Evolutionary conservation across 2,888 invertebrate species (phyloP).

Genomic region (Campoplex nolae): DNA sequence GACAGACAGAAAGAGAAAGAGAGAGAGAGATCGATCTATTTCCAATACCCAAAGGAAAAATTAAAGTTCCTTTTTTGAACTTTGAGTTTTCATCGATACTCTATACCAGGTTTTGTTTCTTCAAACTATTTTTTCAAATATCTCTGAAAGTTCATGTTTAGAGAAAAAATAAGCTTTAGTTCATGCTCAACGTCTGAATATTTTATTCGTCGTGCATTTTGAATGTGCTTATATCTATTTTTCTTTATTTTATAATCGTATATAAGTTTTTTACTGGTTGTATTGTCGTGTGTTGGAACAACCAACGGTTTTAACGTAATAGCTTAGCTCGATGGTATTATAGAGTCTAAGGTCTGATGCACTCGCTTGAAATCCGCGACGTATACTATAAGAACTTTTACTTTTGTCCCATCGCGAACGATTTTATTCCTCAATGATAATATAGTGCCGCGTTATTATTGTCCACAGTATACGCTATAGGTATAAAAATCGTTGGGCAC

Average conservation of each 20-base stretch:
- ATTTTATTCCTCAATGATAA: slow-evolving; percentile 29
- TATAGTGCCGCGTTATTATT: slow-evolving; percentile 34
- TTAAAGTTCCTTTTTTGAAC: too few relatives aligned
- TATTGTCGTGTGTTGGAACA: slow-evolving; percentile 15
- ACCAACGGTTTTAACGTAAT: slow-evolving; percentile 1
- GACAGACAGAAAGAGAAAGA: too few relatives aligned
- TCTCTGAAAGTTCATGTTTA: background rate
- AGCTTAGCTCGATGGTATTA: background rate
- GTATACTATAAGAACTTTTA: slow-evolving; percentile 2
- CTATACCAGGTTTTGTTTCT: background rate
- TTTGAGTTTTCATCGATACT: background rate
- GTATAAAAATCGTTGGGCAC: background rate
- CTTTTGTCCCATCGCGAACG: background rate
- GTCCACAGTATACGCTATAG: slow-evolving; percentile 23
- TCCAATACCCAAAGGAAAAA: too few relatives aligned
- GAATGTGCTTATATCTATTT: background rate
- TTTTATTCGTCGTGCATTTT: background rate
- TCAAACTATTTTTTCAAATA: too few relatives aligned
- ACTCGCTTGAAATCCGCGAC: background rate
- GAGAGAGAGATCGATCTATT: too few relatives aligned
- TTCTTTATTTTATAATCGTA: background rate
- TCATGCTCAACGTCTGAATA: background rate
- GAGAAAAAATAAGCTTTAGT: background rate
- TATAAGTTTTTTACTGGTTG: background rate
- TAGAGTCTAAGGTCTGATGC: background rate